Base-by-base conservation (phyloP, 2,888 invertebrate species). In the Trichogramma dendrolimi region DNA sequence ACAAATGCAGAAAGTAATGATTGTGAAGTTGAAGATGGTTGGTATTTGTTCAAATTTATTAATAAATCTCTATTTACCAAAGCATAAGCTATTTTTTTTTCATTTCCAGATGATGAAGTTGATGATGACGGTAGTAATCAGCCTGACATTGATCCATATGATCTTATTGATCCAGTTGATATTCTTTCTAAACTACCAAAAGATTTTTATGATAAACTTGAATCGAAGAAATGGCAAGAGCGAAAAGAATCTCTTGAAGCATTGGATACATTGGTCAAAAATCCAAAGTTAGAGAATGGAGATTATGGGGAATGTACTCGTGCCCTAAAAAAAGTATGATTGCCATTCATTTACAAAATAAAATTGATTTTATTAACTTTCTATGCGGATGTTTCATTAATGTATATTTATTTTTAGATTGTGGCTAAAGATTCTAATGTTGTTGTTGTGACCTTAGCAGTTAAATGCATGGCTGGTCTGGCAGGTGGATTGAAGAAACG, bases 141-240 rank as follows among this genome's bases (percentile, higher is more conserved):
- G 73, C 78, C 40, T 49, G 90, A 90, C 62, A 82, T 95, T 57
- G 97, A 98, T 81, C 91, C 95, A 0, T 94, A 89, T 79, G 98
- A 98, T 60, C 81, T 96, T 0, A 79, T 96, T 42, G 92, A 93
- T 70, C 92, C 97, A 0, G 94, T 96, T 53, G 96, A 99, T 75
- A 92, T 99, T 68, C 79, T 98, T 1, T 89, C 93, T 0, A 92
- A 94, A 76, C 80, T 99, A 44, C 96, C 97, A 0, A 94, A 94
- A 80, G 95, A 97, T 79, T 98, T 97, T 79, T 95, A 90, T 75
- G 96, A 96, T 4, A 93, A 96, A 77, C 78, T 93, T 4, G 95
- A 98, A 72, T 92, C 92, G 0, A 96, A 94, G 79, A 97, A 95
- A 75, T 99, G 96, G 99, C 94, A 94, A 75, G 94, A 97, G 61